Evolutionary conservation across 2,113 vertebrate species (phyloP).

Genomic region (Cavia porcellus): DNA sequence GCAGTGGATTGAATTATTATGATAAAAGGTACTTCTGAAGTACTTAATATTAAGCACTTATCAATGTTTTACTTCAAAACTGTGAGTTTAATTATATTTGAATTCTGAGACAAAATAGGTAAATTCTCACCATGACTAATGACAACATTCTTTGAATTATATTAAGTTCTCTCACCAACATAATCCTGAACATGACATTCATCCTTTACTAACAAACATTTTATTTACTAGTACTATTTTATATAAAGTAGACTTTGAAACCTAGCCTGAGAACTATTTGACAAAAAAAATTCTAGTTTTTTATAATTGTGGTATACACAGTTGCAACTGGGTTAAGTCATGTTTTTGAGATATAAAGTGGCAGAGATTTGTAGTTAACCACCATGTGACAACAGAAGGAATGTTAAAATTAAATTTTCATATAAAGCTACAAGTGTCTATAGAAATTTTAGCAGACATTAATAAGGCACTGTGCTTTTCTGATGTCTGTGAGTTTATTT

Average conservation of each 20-base stretch:
- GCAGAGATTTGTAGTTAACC: background rate
- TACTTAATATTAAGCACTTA: conserved; percentile 78
- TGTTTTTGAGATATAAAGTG: conserved; percentile 56
- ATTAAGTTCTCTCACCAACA: conserved; percentile 50
- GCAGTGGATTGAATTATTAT: conserved; percentile 70
- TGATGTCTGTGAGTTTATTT: conserved; percentile 73
- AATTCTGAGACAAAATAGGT: conserved; percentile 82
- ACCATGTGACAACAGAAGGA: conserved; percentile 56
- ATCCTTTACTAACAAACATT: background rate
- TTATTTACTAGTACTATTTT: conserved; percentile 51
- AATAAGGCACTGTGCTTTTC: conserved; percentile 69
- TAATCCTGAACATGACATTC: conserved; percentile 39
- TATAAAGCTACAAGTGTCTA: conserved; percentile 46
- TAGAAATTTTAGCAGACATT: conserved; percentile 72
- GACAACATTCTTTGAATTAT: conserved; percentile 11
- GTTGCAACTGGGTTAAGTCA: conserved; percentile 11
- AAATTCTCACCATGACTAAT: conserved; percentile 66
- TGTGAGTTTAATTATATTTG: conserved; percentile 74
- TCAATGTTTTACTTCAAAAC: conserved; percentile 73
- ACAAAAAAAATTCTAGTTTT: background rate
- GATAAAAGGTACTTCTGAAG: conserved; percentile 78
- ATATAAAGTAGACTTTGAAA: conserved; percentile 78
- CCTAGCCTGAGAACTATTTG: conserved; percentile 62
- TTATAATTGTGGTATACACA: conserved; percentile 29
- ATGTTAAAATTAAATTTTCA: conserved; percentile 75